Evolutionary conservation across 2,797 vertebrate genomes (phyloP).

Genomic region (Neomorphus geoffroyi): DNA sequence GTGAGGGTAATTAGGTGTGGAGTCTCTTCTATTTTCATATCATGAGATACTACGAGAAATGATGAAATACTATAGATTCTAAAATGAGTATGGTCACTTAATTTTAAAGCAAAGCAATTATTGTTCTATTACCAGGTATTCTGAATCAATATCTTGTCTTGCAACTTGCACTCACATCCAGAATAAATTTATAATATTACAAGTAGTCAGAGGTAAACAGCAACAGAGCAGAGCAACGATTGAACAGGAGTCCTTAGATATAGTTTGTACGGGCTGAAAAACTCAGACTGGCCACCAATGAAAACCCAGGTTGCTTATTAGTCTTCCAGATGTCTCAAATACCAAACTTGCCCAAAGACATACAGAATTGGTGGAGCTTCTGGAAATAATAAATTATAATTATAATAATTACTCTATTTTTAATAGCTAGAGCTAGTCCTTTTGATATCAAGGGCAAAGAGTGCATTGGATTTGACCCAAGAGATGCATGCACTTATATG

Average conservation of each 20-base stretch:
- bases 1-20: slow-evolving; percentile 31
- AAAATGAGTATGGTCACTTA: slow-evolving; percentile 59
- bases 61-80: slow-evolving; percentile 52
- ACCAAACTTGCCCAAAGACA: background rate
- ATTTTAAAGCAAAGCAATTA: slow-evolving; percentile 71
- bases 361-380: background rate
- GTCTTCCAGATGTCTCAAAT: background rate
- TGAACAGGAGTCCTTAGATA: background rate
- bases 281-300: background rate
- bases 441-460: slow-evolving; percentile 17
- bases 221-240: background rate
- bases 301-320: background rate
- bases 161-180: slow-evolving; percentile 28
- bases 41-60: slow-evolving; percentile 30
- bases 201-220: slow-evolving; percentile 14
- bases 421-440: background rate
- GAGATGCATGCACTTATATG: background rate
- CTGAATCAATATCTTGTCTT: slow-evolving; percentile 63
- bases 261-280: background rate
- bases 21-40: slow-evolving; percentile 22
- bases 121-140: slow-evolving; percentile 62
- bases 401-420: slow-evolving; percentile 5
- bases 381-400: slow-evolving; percentile 21
- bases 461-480: background rate
- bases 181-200: slow-evolving; percentile 59